These are phyloP conservation scores for Phthorimaea operculella DNA, from an alignment of 1,140 invertebrate species.

Conservation along the genomic window DNA sequence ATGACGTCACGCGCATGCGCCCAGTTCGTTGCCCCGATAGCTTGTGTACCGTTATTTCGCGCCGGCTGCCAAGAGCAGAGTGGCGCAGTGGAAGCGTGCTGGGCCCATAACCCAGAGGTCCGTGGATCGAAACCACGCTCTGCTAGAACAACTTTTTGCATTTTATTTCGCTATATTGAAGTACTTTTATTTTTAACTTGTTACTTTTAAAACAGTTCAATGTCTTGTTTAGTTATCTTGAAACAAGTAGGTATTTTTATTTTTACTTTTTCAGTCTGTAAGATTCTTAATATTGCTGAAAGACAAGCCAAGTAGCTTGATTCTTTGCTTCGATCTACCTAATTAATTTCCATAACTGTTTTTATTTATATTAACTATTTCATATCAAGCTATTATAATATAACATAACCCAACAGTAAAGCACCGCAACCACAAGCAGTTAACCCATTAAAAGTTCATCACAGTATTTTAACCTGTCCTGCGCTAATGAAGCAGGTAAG, in stretches of 20 bases:
- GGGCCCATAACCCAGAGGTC: constrained; percentile 97
- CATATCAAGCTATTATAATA: too few species aligned
- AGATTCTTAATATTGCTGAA: too few species aligned
- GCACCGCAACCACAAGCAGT: background rate
- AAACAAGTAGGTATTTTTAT: too few species aligned
- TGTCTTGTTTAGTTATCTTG: too few species aligned
- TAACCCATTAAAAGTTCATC: constrained; percentile 6
- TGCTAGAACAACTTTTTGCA: constrained; percentile 71
- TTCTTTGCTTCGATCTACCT: too few species aligned
- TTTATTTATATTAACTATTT: too few species aligned
- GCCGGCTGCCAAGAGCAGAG: constrained; percentile 74
- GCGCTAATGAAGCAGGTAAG: constrained; percentile 1
- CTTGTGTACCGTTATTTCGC: constrained; percentile 15
- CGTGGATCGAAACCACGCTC: constrained; percentile 75
- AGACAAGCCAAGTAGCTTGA: too few species aligned
- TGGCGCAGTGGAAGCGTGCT: constrained; percentile 98
- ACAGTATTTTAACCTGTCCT: constrained; percentile 1
- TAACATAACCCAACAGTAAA: background rate
- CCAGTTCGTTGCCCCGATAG: background rate
- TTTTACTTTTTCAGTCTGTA: too few species aligned
- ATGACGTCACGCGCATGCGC: constrained; percentile 24
- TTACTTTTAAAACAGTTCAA: too few species aligned
- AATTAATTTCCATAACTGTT: too few species aligned
- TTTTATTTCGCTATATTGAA: too few species aligned
- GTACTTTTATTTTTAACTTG: background rate